Conservation (phyloP, 2,888 invertebrate genomes). For the Pachydiplax longipennis region DNA sequence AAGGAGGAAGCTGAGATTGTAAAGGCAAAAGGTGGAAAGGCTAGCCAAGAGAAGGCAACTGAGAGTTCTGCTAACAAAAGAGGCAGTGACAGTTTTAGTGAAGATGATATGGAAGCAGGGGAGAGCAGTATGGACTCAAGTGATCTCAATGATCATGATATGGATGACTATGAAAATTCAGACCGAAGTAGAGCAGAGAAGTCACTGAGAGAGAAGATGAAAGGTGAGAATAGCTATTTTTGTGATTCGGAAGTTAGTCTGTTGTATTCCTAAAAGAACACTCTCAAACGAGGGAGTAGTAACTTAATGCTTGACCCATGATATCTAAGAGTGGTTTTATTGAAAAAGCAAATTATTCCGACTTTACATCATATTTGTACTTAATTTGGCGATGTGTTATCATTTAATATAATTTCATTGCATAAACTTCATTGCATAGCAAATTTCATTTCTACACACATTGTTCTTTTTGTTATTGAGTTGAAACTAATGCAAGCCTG, state of each 20-base stretch:
- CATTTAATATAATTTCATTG: no score
- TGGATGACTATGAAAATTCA: neutral
- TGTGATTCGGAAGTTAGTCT: neutral
- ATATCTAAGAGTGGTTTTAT: no score
- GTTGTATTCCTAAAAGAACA: neutral
- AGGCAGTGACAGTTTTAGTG: neutral
- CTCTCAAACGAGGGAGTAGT: no score
- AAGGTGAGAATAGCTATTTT: conserved; percentile 46
- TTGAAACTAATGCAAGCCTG: no score
- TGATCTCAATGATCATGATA: neutral
- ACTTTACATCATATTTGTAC: no score
- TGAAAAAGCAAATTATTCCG: no score
- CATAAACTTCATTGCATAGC: no score
- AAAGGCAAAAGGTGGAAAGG: neutral
- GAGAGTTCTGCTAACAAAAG: neutral
- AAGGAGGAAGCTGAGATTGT: conserved; percentile 23
- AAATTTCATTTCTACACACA: no score
- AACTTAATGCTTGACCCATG: no score
- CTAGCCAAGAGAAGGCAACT: neutral
- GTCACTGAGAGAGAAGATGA: conserved; percentile 49
- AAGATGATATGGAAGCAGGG: neutral
- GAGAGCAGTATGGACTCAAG: neutral
- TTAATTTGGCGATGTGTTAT: no score
- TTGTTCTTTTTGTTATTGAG: no score
- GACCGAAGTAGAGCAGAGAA: conserved; percentile 1